A percentile compares a stretch with the other conserved stretches of the same genome.
Conservation (phyloP, 2,888 invertebrate species). For the Leptopterna dolabrata region DNA sequence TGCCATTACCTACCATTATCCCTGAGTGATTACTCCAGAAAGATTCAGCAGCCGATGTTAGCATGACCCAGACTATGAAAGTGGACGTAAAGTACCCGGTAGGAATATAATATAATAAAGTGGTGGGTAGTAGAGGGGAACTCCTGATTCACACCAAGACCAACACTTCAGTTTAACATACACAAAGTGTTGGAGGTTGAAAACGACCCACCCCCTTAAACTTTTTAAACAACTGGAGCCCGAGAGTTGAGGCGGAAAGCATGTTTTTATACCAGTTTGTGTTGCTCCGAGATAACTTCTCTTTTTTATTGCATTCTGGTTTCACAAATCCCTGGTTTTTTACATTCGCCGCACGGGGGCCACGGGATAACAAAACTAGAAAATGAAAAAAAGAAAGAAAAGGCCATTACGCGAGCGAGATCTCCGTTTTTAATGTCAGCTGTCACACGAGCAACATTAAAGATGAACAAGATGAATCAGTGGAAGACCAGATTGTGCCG, state of each 20-base stretch:
- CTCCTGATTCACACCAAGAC: not conserved
- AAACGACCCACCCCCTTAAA: not conserved
- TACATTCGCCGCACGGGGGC: conserved; percentile 41
- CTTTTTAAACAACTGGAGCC: conserved; percentile 14
- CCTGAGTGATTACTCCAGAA: too few relatives aligned
- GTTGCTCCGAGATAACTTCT: conserved; percentile 23
- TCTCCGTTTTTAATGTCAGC: conserved; percentile 45
- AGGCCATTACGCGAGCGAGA: conserved; percentile 31
- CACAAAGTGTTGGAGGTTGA: not conserved
- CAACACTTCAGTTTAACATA: not conserved
- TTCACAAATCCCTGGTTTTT: not conserved
- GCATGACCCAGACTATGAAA: too few relatives aligned
- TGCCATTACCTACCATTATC: too few relatives aligned
- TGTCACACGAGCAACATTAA: conserved; percentile 47
- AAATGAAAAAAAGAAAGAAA: not conserved
- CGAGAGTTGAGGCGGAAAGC: conserved; percentile 42
- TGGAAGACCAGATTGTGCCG: conserved; percentile 51
- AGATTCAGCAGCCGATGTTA: too few relatives aligned
- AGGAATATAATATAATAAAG: too few relatives aligned
- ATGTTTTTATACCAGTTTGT: conserved; percentile 46
- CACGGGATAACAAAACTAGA: not conserved
- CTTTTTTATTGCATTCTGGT: conserved; percentile 36
- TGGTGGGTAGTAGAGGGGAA: too few relatives aligned
- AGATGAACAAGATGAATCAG: conserved; percentile 50
- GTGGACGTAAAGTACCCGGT: too few relatives aligned